Evolutionary conservation across 2,888 invertebrate species (phyloP), one percentile per base, ranked within the genome.

Genomic region (Chloromyia formosa): DNA sequence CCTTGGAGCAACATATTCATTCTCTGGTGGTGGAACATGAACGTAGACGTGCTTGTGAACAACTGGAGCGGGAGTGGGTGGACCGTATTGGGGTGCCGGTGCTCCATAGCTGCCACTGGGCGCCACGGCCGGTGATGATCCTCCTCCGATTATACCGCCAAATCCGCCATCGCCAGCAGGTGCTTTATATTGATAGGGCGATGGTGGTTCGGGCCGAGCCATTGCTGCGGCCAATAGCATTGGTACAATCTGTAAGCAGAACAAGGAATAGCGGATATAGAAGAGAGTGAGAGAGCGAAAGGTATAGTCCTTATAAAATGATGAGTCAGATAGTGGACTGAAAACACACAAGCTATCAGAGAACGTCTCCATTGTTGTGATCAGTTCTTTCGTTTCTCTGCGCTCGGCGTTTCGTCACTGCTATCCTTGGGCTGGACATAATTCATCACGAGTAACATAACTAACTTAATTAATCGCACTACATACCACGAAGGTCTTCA

Each of bases 1-100:
- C 82, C 88, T 91, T 20, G 92, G 90, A 20, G 90, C 88, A 49
- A 89, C 90, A 82, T 91, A 89, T 81, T 94, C 94, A 40, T 92
- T 92, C 84, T 95, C 94, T 81, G 94, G 94, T 74, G 94, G 95
- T 66, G 95, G 94, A 18, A 95, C 94, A 84, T 95, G 95, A 18
- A 95, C 94, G 86, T 95, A 95, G 14, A 95, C 94, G 83, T 95
- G 95, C 83, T 95, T 95, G 86, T 95, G 95, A 71, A 95, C 90
- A 54, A 93, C 91, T 74, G 94, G 92, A 75, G 90, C 90, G 81
- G 90, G 91, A 77, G 88, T 87, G 0, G 93, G 93, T 7, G 92
- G 89, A 18, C 92, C 93, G 80, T 93, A 93, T 1, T 90, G 89
- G 0, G 88, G 85, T 1, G 91, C 91, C 9, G 90, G 90, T 22